Base-by-base conservation (phyloP, 2,888 invertebrate species). In the Drosophila falleni region DNA sequence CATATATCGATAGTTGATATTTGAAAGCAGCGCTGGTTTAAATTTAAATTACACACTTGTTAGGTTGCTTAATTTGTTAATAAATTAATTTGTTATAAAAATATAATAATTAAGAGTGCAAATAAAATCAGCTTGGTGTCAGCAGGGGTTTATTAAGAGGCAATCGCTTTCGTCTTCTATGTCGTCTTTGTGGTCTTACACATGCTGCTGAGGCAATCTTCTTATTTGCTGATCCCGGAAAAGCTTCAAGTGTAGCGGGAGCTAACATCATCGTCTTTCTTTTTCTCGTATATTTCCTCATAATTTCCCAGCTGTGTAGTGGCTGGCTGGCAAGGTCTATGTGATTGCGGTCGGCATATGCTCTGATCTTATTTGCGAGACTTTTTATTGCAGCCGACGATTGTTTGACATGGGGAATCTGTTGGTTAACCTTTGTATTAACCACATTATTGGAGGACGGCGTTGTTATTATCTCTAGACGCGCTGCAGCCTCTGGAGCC, bases 401-500 rank as follows among this genome's bases (percentile, higher is more conserved):
- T 5, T n/a, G 41, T 8, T 15, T 46, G 26, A 16, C 9, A 13
- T 49, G 23, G 3, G 47, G 29, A 46, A 19, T 19, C n/a, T 39
- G 35, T 50, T 19, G 23, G 5, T 5, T 33, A 13, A 3, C 33
- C 26, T 29, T 55, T 19, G 15, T 15, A n/a, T 33, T 47, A n/a
- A 8, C 16, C 16, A 53, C 51, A 13, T 26, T 16, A 26, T 19
- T 41, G n/a, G 39, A 33, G 5, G n/a, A 11, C 11, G 60, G 35
- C 9, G 33, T 64, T 11, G 41, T 71, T 15, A 47, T 5, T 1
- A 61, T 5, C 19, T 72, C 73, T 0, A 81, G 37, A 4, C 56
- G 78, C 4, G 66, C 76, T 10, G 81, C 68, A 11, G 59, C 54
- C 8, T 60, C 11, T 13, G 83, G 83, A 5, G 83, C 76, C 1